Conservation (phyloP, 2,113 vertebrate genomes). For the Ceuthmochares aereus region DNA sequence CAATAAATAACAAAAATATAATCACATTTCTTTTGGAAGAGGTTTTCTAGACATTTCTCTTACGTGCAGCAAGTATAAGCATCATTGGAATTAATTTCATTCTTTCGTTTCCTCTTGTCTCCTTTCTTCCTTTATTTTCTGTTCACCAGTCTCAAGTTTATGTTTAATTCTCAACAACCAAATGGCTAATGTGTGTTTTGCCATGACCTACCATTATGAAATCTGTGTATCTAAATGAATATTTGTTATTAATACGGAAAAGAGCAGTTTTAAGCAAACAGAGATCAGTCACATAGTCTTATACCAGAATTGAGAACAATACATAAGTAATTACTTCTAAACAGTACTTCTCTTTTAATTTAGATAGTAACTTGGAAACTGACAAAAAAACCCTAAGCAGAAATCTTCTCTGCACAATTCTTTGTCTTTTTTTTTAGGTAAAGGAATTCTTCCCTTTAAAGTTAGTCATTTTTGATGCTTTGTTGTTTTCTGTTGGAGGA, state of each 20-base stretch:
- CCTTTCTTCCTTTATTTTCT: not conserved
- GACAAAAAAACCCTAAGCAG: not conserved
- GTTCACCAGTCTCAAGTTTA: not conserved
- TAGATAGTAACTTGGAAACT: not conserved
- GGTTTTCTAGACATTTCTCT: not conserved
- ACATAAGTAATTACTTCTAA: not conserved
- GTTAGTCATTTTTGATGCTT: not conserved
- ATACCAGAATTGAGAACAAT: not conserved
- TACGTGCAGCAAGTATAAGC: not conserved
- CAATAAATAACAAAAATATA: not conserved
- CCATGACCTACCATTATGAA: not conserved
- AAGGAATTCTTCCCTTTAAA: not conserved
- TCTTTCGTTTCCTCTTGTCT: not conserved
- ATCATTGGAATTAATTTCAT: not conserved
- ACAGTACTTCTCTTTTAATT: not conserved
- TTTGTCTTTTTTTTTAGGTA: not conserved
- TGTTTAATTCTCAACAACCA: not conserved
- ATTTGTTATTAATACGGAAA: constrained; percentile 3
- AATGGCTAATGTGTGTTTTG: not conserved
- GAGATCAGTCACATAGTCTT: not conserved
- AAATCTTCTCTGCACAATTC: not conserved
- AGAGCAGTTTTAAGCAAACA: not conserved
- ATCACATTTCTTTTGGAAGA: not conserved
- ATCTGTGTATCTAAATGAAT: not conserved
- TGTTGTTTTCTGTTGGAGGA: not conserved